Conservation (phyloP, 2,888 invertebrate species). For the Ellobium chinense region DNA sequence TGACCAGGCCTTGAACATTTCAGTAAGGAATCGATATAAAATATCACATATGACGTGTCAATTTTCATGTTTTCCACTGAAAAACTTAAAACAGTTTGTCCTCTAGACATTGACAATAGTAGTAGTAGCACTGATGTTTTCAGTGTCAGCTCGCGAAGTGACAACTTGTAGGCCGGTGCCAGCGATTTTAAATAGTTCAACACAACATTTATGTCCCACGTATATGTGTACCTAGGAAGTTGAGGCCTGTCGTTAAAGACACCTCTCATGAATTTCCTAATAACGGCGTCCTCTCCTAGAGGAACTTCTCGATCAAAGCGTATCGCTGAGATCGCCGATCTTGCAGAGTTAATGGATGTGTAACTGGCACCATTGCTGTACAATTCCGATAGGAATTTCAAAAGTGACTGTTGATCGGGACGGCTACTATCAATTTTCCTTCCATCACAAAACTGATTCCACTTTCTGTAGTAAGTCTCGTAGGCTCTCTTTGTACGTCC, state of each 20-base stretch:
- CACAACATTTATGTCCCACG: neutral
- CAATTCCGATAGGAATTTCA: neutral
- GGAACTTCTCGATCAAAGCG: neutral
- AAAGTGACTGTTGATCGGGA: neutral
- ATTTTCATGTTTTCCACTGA: neutral
- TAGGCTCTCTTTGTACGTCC: neutral
- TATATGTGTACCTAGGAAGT: neutral
- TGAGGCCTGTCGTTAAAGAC: neutral
- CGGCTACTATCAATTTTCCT: neutral
- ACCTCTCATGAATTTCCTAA: neutral
- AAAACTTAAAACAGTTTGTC: neutral
- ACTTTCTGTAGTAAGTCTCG: neutral
- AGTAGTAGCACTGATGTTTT: neutral
- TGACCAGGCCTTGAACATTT: neutral
- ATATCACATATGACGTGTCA: neutral
- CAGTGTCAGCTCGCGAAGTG: neutral
- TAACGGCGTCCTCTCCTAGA: neutral
- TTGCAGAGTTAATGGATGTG: neutral
- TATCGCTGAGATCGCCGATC: neutral
- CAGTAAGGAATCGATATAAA: neutral
- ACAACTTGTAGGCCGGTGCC: neutral
- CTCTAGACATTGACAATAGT: neutral
- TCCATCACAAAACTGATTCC: neutral
- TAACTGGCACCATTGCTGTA: neutral
- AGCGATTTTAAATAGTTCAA: neutral